These are phyloP conservation scores for Heliangelus exortis DNA, from an alignment of 2,797 vertebrate genomes.

Conservation along the genomic window DNA sequence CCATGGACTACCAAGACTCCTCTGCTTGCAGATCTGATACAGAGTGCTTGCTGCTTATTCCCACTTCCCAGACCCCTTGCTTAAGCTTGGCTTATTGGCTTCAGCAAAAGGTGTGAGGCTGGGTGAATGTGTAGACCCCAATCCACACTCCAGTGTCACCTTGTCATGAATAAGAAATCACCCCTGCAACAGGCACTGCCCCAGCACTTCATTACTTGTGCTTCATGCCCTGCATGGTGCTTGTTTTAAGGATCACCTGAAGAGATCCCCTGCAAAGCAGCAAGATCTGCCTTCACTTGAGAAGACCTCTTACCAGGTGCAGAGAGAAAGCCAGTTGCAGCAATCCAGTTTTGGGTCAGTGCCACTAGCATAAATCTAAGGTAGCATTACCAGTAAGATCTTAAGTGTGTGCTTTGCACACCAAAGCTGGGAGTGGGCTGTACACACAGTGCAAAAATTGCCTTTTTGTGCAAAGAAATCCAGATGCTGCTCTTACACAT, in stretches of 20 bases:
- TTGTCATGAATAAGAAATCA: neutral
- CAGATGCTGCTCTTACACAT: neutral
- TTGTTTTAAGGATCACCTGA: neutral
- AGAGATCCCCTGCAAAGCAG: neutral
- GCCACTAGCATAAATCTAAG: too few species aligned
- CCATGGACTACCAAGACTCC: neutral
- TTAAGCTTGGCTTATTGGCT: neutral
- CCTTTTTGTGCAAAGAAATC: neutral
- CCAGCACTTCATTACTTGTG: neutral
- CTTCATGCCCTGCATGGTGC: neutral
- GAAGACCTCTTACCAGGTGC: too few species aligned
- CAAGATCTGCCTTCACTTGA: neutral
- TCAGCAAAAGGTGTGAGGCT: neutral
- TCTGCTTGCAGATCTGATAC: fast-evolving
- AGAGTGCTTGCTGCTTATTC: neutral
- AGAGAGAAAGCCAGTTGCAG: neutral
- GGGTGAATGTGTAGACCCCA: neutral
- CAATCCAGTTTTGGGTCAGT: too few species aligned
- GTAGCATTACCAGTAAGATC: neutral
- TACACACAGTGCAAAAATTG: neutral
- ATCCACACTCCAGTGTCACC: neutral
- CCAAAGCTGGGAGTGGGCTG: neutral
- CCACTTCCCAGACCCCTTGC: fast-evolving
- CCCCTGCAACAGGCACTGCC: fast-evolving
- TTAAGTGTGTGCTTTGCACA: neutral